Conservation (phyloP, 2,888 invertebrate species). For the Drosophila subsilvestris region DNA sequence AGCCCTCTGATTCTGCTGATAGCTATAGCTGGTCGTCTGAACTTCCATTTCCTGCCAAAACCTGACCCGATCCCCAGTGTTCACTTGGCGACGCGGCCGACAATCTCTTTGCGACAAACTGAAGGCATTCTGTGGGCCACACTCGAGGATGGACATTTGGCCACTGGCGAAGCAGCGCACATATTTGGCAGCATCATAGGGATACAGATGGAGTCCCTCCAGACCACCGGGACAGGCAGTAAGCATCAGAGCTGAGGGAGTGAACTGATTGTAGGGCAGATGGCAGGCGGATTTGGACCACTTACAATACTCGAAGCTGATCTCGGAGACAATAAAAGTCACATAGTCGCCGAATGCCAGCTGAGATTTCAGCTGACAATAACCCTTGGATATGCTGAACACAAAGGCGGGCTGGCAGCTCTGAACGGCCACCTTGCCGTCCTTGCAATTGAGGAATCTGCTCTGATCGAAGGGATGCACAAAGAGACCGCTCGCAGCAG, state of each 20-base stretch:
- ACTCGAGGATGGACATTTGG: conserved; percentile 86
- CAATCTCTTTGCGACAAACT: conserved; percentile 75
- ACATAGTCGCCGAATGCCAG: conserved; percentile 82
- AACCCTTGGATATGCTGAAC: conserved; percentile 86
- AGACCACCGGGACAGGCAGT: conserved; percentile 84
- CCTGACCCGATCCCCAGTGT: conserved; percentile 58
- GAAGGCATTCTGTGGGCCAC: conserved; percentile 87
- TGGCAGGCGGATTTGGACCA: conserved; percentile 16
- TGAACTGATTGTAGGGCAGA: background rate
- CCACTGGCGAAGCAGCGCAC: conserved; percentile 87
- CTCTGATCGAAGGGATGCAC: conserved; percentile 87
- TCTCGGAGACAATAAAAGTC: conserved; percentile 65
- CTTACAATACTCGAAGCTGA: conserved; percentile 78
- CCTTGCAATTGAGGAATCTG: conserved; percentile 88
- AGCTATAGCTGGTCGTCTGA: conserved; percentile 41
- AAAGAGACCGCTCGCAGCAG: conserved; percentile 86
- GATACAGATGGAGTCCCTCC: conserved; percentile 87
- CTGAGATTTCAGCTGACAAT: conserved; percentile 86
- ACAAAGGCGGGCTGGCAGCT: conserved; percentile 87
- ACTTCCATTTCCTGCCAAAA: conserved; percentile 46
- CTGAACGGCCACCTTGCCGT: conserved; percentile 87
- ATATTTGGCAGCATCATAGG: conserved; percentile 87
- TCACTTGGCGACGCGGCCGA: conserved; percentile 48
- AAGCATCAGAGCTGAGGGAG: conserved; percentile 16
- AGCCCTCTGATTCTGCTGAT: conserved; percentile 34